Base-by-base conservation (phyloP, 2,797 vertebrate species). In the Betta splendens region DNA sequence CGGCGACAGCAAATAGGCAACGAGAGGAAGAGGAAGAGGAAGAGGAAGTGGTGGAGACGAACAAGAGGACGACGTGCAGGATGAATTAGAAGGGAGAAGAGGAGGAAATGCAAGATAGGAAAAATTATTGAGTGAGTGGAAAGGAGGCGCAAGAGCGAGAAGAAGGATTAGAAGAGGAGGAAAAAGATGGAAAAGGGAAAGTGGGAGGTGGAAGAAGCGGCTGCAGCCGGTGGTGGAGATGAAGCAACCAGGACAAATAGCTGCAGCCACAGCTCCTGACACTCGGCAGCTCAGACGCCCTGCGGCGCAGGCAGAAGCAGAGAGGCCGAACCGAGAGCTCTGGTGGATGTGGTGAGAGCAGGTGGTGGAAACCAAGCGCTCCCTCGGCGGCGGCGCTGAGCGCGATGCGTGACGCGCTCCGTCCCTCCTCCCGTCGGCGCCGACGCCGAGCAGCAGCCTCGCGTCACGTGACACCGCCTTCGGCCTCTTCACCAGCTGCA, bases 391-490 rank as follows among this genome's bases (percentile, higher is more conserved):
- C n/a, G n/a, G n/a, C n/a, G n/a, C n/a, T n/a, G n/a, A n/a, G n/a
- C n/a, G n/a, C n/a, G n/a, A n/a, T n/a, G n/a, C n/a, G n/a, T n/a
- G n/a, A n/a, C n/a, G n/a, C n/a, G n/a, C n/a, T n/a, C n/a, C n/a
- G n/a, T n/a, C n/a, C n/a, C n/a, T n/a, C n/a, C n/a, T n/a, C n/a
- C n/a, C n/a, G n/a, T n/a, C n/a, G n/a, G n/a, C 45, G 36, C 49
- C 50, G 46, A 77, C 63, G 61, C 79, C 75, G 70, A 39, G 54
- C 70, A 64, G 53, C 62, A 68, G n/a, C n/a, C n/a, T n/a, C n/a
- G n/a, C n/a, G 77, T 78, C 79, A 85, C 83, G 57, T 79, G 74
- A 77, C 79, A 72, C 79, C 78, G 77, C 79, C 70, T 87, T 79
- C 85, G 80, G 65, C 83, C 83, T 86, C 77, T 86, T 84, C 61